These are phyloP conservation scores for Hydrochoerus hydrochaeris DNA, from an alignment of 2,113 vertebrate genomes.

Conservation along the genomic window DNA sequence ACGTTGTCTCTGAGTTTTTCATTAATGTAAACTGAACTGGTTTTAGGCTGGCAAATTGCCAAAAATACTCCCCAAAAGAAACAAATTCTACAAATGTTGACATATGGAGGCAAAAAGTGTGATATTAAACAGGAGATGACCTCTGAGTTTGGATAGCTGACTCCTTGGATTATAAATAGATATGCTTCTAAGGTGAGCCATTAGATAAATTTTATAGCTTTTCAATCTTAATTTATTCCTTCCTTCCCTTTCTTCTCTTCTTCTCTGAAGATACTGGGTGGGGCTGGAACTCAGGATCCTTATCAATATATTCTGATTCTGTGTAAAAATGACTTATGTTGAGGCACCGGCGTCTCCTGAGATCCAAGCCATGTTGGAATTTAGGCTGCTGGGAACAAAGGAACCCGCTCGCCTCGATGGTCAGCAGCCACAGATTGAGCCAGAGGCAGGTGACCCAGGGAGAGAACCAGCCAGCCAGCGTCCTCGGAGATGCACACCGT, in stretches of 20 bases:
- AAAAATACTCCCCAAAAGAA: neutral
- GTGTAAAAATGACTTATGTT: conserved; percentile 3
- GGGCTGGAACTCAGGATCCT: neutral
- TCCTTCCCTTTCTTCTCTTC: neutral
- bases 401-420: too few relatives aligned
- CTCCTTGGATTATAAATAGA: neutral
- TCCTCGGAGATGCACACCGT: too few relatives aligned
- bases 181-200: neutral
- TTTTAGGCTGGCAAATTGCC: neutral
- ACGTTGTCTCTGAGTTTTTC: neutral
- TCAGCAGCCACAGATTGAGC: too few relatives aligned
- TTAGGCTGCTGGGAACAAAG: too few relatives aligned
- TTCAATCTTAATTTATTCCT: conserved; percentile 7
- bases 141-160: neutral
- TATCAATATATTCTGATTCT: neutral
- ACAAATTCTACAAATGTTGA: neutral
- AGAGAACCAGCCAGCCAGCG: too few relatives aligned
- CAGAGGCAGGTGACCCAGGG: too few relatives aligned
- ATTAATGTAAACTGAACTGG: conserved; percentile 30
- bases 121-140: neutral
- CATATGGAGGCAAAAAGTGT: neutral
- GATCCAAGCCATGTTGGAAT: too few relatives aligned
- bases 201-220: neutral
- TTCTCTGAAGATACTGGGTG: neutral
- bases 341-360: too few relatives aligned